Evolutionary conservation across 2,113 vertebrate genomes (phyloP), one percentile per base, ranked within the genome.

Genomic region (Eulemur macaco): DNA sequence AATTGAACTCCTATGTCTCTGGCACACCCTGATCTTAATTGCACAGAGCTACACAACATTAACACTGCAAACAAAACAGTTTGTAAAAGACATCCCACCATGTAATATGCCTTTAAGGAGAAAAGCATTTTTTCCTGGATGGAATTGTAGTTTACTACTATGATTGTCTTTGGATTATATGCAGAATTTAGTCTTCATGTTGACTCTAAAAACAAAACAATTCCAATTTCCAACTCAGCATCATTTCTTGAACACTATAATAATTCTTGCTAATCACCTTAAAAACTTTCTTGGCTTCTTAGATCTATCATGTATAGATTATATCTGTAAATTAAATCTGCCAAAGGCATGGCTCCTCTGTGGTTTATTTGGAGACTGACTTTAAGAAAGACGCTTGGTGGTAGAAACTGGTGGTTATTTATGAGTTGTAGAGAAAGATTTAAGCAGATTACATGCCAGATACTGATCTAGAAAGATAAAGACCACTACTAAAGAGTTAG

Each of bases 151-250:
- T 78, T 92, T 63, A 45, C 34, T 63, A 45, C 34, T 92, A 3
- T 78, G 25, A 60, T 74, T 64, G 10, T 89, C 66, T 56, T 37
- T 95, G 50, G 20, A 68, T 18, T 96, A 11, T 11, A 56, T 37
- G 42, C 27, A 81, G 50, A 88, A 87, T 85, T 89, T 54, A 50
- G 5, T 91, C 63, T 91, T 42, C 31, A 50, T 42, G 21, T 63
- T 85, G 29, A 90, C 54, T 92, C 27, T 92, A 86, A 96, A 96
- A 66, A 60, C 58, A 60, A 60, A 5, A 74, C 15, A 47, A 17
- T 34, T 34, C 29, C 42, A 5, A 50, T 84, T 92, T 73, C 15
- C 12, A 66, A 64, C 13, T 23, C 3, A 45, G 17, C 15, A 85
- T 39, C 54, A 58, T 86, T 90, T 77, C n/a, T 86, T 60, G 9